Conservation (phyloP, 2,113 vertebrate species). For the Rhadina sibilatrix region DNA sequence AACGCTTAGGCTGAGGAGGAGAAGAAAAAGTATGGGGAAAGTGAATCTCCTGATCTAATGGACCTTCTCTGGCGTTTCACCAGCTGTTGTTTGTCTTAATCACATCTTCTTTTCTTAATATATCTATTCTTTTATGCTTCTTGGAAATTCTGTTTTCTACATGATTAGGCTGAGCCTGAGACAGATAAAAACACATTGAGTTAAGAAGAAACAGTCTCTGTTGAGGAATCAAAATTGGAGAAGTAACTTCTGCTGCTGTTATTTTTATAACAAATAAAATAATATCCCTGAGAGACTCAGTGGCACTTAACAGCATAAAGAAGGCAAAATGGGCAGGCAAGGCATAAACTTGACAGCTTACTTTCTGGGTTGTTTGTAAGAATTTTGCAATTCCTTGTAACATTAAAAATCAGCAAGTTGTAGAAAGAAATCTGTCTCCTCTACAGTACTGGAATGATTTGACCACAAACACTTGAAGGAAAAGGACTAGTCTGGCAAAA, state of each 20-base stretch:
- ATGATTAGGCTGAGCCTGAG: not conserved
- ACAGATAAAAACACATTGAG: conserved; percentile 19
- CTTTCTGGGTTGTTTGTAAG: not conserved
- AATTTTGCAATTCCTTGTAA: not conserved
- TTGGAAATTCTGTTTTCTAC: not conserved
- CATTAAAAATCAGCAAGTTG: not conserved
- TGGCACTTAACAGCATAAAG: not conserved
- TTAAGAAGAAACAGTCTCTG: not conserved
- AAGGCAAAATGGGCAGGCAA: not conserved
- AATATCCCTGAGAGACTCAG: not conserved
- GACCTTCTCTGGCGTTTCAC: not conserved
- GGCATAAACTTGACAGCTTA: not conserved
- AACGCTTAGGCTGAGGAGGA: not conserved
- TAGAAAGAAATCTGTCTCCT: not conserved
- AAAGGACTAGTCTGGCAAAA: not conserved
- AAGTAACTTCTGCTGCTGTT: not conserved
- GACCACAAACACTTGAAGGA: not conserved
- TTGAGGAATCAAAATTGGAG: not conserved
- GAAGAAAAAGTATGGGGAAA: not conserved
- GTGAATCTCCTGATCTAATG: not conserved
- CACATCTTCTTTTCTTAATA: not conserved
- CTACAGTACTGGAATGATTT: not conserved
- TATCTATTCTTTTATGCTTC: not conserved
- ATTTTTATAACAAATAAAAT: not conserved
- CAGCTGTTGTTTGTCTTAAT: not conserved